Evolutionary conservation across 1,140 invertebrate species (phyloP), one percentile per base, ranked within the genome.

Genomic region (Antheraea mylitta): DNA sequence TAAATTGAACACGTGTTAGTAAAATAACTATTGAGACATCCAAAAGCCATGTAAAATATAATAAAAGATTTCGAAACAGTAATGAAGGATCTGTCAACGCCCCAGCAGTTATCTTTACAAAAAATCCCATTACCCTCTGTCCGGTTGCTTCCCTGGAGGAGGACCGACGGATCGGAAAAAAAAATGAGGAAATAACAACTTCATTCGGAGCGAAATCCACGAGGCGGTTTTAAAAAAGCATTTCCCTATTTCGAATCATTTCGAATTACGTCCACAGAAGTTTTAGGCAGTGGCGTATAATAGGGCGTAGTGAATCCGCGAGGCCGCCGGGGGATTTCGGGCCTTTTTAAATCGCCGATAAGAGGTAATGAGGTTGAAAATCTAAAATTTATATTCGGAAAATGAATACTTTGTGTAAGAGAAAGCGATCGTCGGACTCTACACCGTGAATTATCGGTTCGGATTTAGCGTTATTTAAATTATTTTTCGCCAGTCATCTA

Each of bases 361-460:
- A 76, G 72, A 75, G 72, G 77, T 86, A 87, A 85, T 85, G 82
- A 83, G 78, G 73, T 76, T 69, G 77, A 85, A 84, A 85, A 85
- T 85, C 76, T 79, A 70, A 82, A 87, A 85, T 87, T 84, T 84
- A 82, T 86, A 83, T 83, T 82, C 75, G 63, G 59, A 76, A 75
- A 86, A 81, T 79, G 74, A 80, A 82, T 79, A 80, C 72, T 74
- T 61, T 64, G 78, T 42, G 38, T 8, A 8, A 76, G 70, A 64
- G 71, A 68, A 61, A 62, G 16, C 45, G 45, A 53, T 53, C 45
- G 38, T 30, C 8, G 45, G 10, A 53, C 45, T 16, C 5, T n/a
- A 16, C 5, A 53, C 45, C 11, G 16, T 53, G 45, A 53, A 53
- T 13, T 53, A 53, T 53, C 5, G 45, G 16, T 13, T 53, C 16